phyloP scores from a whole-genome alignment of 2,113 vertebrate species.

The Uropsilus gracilis region DNA sequence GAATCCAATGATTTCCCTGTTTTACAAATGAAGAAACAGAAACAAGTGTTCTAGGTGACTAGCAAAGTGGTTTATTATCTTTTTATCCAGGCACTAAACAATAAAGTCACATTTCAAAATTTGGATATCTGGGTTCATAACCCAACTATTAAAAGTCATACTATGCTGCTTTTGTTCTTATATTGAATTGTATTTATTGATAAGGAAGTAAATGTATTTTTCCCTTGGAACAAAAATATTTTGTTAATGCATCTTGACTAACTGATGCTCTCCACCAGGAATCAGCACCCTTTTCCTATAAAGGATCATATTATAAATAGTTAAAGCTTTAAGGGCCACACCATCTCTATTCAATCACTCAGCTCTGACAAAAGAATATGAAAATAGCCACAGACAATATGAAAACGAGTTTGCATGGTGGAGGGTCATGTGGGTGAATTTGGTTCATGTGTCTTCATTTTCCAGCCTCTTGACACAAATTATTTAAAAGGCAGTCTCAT shows the following conservation, averaged over 20 bases:
- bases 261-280: not conserved
- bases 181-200: not conserved
- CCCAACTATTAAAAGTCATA: not conserved
- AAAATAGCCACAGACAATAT: not conserved
- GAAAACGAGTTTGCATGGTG: not conserved
- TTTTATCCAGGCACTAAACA: not conserved
- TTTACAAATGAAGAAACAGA: not conserved
- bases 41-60: not conserved
- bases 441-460: not conserved
- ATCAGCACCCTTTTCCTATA: not conserved
- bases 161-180: not conserved
- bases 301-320: not conserved
- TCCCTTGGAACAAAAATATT: not conserved
- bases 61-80: not conserved
- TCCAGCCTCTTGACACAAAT: not conserved
- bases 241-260: not conserved
- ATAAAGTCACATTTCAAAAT: not conserved
- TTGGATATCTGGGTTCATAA: not conserved
- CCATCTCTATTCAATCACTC: not conserved
- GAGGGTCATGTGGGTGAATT: not conserved
- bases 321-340: not conserved
- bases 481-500: not conserved
- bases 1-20: not conserved
- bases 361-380: not conserved
- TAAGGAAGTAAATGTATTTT: not conserved